A percentile compares a stretch with the other conserved stretches of the same genome.
phyloP scores from a whole-genome alignment of 2,113 vertebrate genomes.

The Odobenus rosmarus region DNA sequence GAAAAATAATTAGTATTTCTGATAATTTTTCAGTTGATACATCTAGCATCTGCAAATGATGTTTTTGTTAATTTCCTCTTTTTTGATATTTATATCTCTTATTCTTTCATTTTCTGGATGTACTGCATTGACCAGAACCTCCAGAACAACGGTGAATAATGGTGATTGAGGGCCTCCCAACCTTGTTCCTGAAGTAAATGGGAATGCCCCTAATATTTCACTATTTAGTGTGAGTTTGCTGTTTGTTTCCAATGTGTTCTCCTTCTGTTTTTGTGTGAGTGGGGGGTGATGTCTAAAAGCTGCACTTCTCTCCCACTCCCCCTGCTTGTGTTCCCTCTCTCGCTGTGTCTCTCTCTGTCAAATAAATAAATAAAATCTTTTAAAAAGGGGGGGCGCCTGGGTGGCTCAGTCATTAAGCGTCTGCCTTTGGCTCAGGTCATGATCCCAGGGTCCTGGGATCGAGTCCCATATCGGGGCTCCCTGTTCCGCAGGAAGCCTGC shows the following conservation, averaged over 20 bases:
- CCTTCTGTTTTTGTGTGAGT: slow-evolving; percentile 32
- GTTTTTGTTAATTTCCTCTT: not conserved
- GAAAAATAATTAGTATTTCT: slow-evolving; percentile 36
- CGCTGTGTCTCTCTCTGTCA: too few species aligned
- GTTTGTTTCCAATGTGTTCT: slow-evolving; percentile 16
- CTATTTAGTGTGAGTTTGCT: not conserved
- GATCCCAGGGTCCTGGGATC: too few species aligned
- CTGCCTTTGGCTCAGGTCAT: too few species aligned
- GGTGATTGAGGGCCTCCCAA: not conserved
- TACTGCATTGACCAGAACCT: not conserved
- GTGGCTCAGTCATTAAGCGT: too few species aligned
- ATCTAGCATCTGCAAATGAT: not conserved
- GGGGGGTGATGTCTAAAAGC: not conserved
- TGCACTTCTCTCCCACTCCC: not conserved
- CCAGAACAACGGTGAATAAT: not conserved
- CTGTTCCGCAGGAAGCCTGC: too few species aligned
- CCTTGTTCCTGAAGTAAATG: not conserved
- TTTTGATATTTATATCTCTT: not conserved
- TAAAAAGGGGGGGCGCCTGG: too few species aligned
- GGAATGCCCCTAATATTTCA: slow-evolving; percentile 16
- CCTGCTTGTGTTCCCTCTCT: too few species aligned
- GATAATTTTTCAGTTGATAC: slow-evolving; percentile 1
- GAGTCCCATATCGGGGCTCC: too few species aligned
- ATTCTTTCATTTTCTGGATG: slow-evolving; percentile 30
- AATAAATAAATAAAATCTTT: too few species aligned